Evolutionary conservation across 2,113 vertebrate species (phyloP), one percentile per base, ranked within the genome.

Genomic region (Camelus dromedarius): DNA sequence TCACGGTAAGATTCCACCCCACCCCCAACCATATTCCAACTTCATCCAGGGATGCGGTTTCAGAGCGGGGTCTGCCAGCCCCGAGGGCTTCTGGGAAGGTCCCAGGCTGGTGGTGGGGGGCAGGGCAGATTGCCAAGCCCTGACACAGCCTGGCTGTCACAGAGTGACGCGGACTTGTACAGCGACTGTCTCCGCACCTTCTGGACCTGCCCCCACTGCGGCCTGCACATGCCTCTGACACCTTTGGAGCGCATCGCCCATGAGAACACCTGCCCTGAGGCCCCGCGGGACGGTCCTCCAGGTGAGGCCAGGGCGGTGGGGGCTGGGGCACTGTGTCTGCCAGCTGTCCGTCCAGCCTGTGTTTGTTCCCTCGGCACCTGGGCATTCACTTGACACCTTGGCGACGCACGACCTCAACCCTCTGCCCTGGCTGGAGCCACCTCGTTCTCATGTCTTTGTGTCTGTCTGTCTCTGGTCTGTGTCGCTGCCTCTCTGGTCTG

Each of bases 191-290:
- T 99, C 42, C 98, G 99, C 19, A 98, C 98, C 22, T 99, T 99
- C 98, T 99, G 99, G 99, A 99, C 97, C 35, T 99, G 99, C 94
- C 99, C 99, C 0, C 98, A 97, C 97, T 99, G 99, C 2, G 98
- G 98, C 72, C 98, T 99, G 69, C 99, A 99, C 98, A 98, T 99
- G 98, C 99, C 99, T 1, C 95, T 99, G 86, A 99, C 99, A 0
- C 99, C 99, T 0, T 60, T 99, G 98, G 99, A 99, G 76, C 99
- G 99, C 20, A 98, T 99, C 95, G 98, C 99, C 73, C 99, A 99
- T 0, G 98, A 99, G 97, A 98, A 97, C 90, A 79, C 98, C 90
- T 99, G 99, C 95, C 98, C 91, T 4, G 79, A 98, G 2, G 91
- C 97, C 1, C 97, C 22, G 0, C 76, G 20, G 13, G 35, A 42